Evolutionary conservation across 2,888 invertebrate genomes (phyloP).

Genomic region (Myopa testacea): DNA sequence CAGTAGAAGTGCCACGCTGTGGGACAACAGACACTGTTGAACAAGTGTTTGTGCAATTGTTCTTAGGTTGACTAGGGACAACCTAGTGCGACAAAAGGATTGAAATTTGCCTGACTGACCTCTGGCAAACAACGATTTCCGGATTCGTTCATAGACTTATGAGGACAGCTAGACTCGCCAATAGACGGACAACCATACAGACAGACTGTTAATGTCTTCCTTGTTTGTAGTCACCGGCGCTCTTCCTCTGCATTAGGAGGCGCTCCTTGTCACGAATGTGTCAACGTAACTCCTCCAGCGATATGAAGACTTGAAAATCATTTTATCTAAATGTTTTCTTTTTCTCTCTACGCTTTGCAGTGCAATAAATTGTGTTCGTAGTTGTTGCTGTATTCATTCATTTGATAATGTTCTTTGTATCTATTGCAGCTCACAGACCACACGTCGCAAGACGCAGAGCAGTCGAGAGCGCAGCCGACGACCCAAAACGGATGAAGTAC

Average conservation of each 20-base stretch:
- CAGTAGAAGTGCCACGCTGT: neutral
- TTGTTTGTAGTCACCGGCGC: too few species aligned
- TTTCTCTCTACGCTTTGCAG: conserved; percentile 22
- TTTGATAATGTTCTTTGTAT: conserved; percentile 15
- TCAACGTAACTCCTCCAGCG: conserved; percentile 4
- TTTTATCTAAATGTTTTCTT: conserved; percentile 36
- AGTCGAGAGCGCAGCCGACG: conserved; percentile 64
- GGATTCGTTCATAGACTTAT: conserved; percentile 3
- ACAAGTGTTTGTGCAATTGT: conserved; percentile 8
- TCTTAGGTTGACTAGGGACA: neutral
- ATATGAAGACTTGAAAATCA: conserved; percentile 33
- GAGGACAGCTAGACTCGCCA: neutral
- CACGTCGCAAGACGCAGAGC: conserved; percentile 62
- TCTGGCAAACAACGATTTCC: conserved; percentile 31
- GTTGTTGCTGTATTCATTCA: neutral
- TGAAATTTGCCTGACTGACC: conserved; percentile 23
- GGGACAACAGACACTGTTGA: neutral
- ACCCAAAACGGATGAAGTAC: conserved; percentile 65
- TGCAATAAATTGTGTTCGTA: neutral
- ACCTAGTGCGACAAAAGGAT: neutral
- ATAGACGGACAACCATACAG: neutral
- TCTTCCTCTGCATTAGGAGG: neutral
- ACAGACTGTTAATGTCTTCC: neutral
- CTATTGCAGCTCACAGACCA: conserved; percentile 56
- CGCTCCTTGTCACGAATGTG: conserved; percentile 27